phyloP scores from a whole-genome alignment of 2,888 invertebrate genomes.

The Leptinotarsa juncta region DNA sequence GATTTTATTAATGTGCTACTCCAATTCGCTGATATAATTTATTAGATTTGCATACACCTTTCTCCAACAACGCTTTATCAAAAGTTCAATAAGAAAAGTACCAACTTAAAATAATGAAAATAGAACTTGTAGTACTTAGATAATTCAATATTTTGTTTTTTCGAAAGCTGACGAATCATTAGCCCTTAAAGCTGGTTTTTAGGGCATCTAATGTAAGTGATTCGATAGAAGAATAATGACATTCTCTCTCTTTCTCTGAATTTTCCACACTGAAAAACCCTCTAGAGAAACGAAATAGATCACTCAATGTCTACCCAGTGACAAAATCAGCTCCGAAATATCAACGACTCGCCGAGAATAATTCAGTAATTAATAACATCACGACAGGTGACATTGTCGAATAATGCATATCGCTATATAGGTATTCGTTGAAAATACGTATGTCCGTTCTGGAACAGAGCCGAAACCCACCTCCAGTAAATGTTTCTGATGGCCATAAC shows the following conservation, averaged over 20 bases:
- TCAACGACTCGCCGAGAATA: conserved; percentile 36
- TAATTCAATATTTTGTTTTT: no score
- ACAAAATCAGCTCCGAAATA: conserved; percentile 21
- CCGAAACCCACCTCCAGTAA: conserved; percentile 57
- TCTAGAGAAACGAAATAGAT: conserved; percentile 2
- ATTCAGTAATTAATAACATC: conserved; percentile 49
- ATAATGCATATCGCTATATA: conserved; percentile 49
- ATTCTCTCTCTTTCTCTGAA: no score
- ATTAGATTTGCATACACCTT: no score
- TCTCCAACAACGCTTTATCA: no score
- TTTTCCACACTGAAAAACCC: not conserved
- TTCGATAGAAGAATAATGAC: not conserved
- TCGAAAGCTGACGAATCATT: no score
- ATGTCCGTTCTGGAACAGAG: conserved; percentile 50
- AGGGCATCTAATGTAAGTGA: no score
- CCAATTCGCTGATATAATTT: no score
- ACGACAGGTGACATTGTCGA: conserved; percentile 53
- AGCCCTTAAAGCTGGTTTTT: no score
- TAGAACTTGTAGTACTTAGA: no score
- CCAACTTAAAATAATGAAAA: no score
- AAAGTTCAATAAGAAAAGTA: no score
- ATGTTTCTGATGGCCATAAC: conserved; percentile 65
- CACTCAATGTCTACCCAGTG: not conserved
- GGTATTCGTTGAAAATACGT: conserved; percentile 51
- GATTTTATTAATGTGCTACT: no score